These are phyloP conservation scores for Pseudomyrmex concolor DNA, from an alignment of 1,140 invertebrate genomes.

Conservation along the genomic window DNA sequence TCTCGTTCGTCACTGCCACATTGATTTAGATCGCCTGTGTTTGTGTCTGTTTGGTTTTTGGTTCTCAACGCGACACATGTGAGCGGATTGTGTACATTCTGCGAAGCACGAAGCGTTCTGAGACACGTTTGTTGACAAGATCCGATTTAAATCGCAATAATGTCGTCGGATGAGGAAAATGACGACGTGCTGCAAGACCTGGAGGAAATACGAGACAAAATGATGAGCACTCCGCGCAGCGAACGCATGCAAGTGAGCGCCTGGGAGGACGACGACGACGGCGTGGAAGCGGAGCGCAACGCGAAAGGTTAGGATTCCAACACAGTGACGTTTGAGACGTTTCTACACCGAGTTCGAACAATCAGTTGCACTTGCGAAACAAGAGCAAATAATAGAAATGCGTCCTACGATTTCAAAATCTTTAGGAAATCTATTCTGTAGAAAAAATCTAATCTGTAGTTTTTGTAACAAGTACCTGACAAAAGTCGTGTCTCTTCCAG, in stretches of 20 bases:
- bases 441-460: background rate
- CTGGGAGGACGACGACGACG: conserved; percentile 86
- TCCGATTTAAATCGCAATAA: background rate
- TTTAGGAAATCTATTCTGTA: background rate
- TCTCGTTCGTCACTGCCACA: too few species aligned
- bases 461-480: background rate
- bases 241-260: conserved; percentile 85
- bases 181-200: conserved; percentile 78
- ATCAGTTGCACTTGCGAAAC: background rate
- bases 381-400: background rate
- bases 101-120: background rate
- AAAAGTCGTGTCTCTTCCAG: conserved; percentile 82
- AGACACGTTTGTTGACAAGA: background rate
- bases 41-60: too few species aligned
- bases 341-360: too few species aligned
- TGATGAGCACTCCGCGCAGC: conserved; percentile 72
- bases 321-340: too few species aligned
- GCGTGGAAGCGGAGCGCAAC: conserved; percentile 83
- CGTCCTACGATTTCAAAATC: background rate
- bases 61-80: background rate
- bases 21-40: background rate
- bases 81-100: background rate
- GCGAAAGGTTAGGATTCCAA: conserved; percentile 82
- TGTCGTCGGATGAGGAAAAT: conserved; percentile 80
- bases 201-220: conserved; percentile 79